Evolutionary conservation across 1,140 invertebrate genomes (phyloP).

Genomic region (Polypedilum vanderplanki): DNA sequence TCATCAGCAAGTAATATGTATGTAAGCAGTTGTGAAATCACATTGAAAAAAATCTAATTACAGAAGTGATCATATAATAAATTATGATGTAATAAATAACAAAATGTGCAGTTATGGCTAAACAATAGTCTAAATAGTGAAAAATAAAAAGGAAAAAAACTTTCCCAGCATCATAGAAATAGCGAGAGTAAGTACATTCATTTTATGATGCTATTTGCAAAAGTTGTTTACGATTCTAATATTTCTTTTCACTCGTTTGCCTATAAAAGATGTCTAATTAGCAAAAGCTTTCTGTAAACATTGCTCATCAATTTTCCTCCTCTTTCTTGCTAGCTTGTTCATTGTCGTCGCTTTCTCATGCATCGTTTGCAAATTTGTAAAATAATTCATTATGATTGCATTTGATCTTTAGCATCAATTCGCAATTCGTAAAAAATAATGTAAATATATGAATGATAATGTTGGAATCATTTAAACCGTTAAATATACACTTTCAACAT

Average conservation of each 20-base stretch:
- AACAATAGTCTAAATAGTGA: background rate
- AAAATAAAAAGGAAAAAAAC: background rate
- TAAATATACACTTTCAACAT: background rate
- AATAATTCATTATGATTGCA: conserved; percentile 26
- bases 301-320: background rate
- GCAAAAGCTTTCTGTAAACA: background rate
- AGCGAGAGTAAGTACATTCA: no score
- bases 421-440: background rate
- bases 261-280: conserved; percentile 14
- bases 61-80: conserved; percentile 5
- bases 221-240: conserved; percentile 9
- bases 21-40: background rate
- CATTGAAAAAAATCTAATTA: background rate
- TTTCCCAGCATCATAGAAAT: background rate
- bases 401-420: conserved; percentile 23
- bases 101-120: background rate
- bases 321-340: background rate
- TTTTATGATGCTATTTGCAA: no score
- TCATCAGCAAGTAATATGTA: background rate
- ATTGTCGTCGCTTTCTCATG: background rate
- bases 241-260: background rate
- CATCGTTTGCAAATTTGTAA: background rate
- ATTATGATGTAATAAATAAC: conserved; percentile 1
- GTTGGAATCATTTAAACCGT: background rate
- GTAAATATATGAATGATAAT: background rate